Evolutionary conservation across 2,113 vertebrate species (phyloP), one percentile per base, ranked within the genome.

Genomic region (Ondatra zibethicus): DNA sequence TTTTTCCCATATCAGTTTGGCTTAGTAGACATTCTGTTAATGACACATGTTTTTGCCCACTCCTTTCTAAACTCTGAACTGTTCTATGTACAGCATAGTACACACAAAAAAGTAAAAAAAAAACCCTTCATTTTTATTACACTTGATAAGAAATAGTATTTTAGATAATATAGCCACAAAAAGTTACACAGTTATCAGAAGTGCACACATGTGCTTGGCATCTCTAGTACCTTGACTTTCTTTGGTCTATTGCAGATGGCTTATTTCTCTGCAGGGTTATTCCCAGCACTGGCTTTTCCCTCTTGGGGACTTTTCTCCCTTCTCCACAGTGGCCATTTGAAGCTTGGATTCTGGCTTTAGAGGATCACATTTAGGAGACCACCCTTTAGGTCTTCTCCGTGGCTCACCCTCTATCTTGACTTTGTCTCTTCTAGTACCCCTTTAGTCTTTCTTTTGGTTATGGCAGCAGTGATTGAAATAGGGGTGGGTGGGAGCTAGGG

Each of bases 191-290:
- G 52, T 81, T 13, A 81, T 33, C 5, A 58, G 36, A 61, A 82
- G 27, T 39, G 99, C 98, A 98, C 99, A 98, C 98, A 91, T 97
- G 99, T 99, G 98, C 99, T 99, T 99, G 99, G 99, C 99, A 98
- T 99, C 99, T 95, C 99, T 99, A 98, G 99, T 97, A 98, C 99
- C 99, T 99, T 99, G 0, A 99, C 99, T 99, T 99, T 99, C 98
- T 99, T 99, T 99, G 99, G 21, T 27, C 80, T 82, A 12, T 9
- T 58, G 52, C 8, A 58, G 55, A 1, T 58, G 13, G 1, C 45
- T 36, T 0, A 16, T n/a, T 52, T 47, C 17, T 88, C 65, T n/a
- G 7, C 11, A 29, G 21, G 47, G 33, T n/a, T 88, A n/a, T 88
- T 52, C 23, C 9, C 19, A 68, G 31, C 12, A 27, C 5, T 11